These are phyloP conservation scores for Heterocephalus glaber DNA, from an alignment of 2,113 vertebrate genomes.

Conservation along the genomic window DNA sequence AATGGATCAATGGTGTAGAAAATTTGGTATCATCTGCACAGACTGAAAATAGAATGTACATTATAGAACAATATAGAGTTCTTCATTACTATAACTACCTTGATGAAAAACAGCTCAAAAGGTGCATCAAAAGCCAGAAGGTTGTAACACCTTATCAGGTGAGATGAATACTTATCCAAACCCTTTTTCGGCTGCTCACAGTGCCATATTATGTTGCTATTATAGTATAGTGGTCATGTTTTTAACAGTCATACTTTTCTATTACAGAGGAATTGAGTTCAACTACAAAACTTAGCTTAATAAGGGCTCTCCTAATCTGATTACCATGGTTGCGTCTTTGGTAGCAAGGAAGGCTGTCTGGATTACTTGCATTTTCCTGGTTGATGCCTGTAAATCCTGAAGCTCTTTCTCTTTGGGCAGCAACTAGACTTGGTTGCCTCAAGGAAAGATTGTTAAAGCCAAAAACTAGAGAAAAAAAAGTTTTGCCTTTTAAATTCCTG, in stretches of 20 bases:
- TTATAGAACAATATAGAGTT: neutral
- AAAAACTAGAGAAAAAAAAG: neutral
- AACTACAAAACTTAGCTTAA: neutral
- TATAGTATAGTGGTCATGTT: neutral
- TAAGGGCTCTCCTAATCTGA: neutral
- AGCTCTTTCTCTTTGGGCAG: neutral
- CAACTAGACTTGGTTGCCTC: neutral
- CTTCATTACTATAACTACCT: neutral
- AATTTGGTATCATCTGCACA: conserved; percentile 61
- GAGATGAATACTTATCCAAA: neutral
- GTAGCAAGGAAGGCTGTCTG: neutral
- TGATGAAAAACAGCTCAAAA: neutral
- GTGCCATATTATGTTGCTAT: neutral
- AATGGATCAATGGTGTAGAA: conserved; percentile 69
- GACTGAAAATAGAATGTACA: conserved; percentile 52
- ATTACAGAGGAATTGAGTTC: neutral
- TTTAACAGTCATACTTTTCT: neutral
- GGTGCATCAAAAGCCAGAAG: neutral
- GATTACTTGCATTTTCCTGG: neutral
- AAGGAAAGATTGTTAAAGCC: neutral
- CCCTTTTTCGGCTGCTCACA: neutral
- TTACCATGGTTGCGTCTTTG: neutral
- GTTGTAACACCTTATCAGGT: neutral
- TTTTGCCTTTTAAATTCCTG: neutral
- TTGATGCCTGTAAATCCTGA: neutral